Evolutionary conservation across 2,113 vertebrate genomes (phyloP), one percentile per base, ranked within the genome.

Genomic region (Nannospalax galili): DNA sequence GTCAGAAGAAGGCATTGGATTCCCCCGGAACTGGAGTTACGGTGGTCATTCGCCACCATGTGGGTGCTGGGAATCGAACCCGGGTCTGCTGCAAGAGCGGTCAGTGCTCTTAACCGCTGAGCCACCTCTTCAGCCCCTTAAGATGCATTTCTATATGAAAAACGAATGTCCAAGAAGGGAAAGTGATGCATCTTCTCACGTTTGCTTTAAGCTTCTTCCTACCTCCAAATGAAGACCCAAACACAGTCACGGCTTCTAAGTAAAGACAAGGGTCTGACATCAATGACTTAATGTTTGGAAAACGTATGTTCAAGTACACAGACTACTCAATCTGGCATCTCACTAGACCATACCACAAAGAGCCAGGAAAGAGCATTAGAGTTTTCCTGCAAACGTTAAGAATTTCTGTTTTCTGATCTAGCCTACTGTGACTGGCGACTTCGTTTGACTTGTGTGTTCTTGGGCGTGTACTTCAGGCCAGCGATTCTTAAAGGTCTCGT

Each of bases 311-410:
- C 48, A 52, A 52, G 1, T 35, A 20, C 5, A 45, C 7, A 37
- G 62, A 62, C 19, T 10, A 37, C 58, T 56, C 74, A 19, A 74
- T 37, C 8, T 42, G 17, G 30, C 7, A 40, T 52, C 28, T 78
- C 56, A 77, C 5, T 30, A 19, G 62, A 74, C 69, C 7, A 45
- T 11, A 3, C 0, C n/a, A 32, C 22, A 84, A 52, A 69, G 85
- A 35, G 15, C 8, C 4, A 60, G 26, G 11, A 7, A 3, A 4
- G 48, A 26, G 6, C 16, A 19, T 32, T 0, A 40, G 1, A 0
- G 5, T 72, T 91, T 70, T n/a, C 52, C 28, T 60, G 7, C 12
- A 48, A 42, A 10, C 70, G 11, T n/a, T 2, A 88, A 56, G 19
- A 60, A 62, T 3, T 0, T 22, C 1, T n/a, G 17, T 28, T 24